Evolutionary conservation across 2,888 invertebrate genomes (phyloP), one percentile per base, ranked within the genome.

Genomic region (Alcis repandata): DNA sequence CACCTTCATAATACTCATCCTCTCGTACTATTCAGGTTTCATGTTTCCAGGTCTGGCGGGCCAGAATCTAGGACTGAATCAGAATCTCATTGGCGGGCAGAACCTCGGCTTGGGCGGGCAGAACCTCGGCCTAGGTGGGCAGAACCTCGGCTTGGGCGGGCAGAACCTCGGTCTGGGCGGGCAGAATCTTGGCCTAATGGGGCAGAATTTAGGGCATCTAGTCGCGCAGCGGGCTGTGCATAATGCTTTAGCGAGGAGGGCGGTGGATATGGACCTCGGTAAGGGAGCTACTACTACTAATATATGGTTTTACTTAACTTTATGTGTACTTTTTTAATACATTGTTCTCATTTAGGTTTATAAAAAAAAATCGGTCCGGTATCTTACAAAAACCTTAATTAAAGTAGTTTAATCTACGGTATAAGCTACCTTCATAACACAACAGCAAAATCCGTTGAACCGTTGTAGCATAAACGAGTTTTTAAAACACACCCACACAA

Each of bases 211-310:
- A n/a, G 89, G 89, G 0, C 90, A 89, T 72, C 79, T 88, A 53
- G 88, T 88, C 68, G 90, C 92, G 11, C 90, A 89, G 62, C 69
- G 92, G 1, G 83, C 80, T n/a, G 93, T 94, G 69, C 92, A 94
- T 53, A 89, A 92, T 58, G 91, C 91, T 57, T 73, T 91, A 51
- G 89, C 89, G 0, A 72, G 91, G 45, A 72, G 91, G 15, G 90
- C 89, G 0, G 88, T 86, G 0, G 91, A 91, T 63, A 86, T 90
- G 71, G 92, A 92, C 40, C 68, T 68, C 10, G 67, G 73, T 73
- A 45, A 66, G 70, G 49, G 4, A 49, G 15, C 33, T 22, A 8
- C 27, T 27, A 27, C 6, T n/a, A n/a, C n/a, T n/a, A n/a, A n/a
- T n/a, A n/a, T n/a, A n/a, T n/a, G n/a, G n/a, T n/a, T n/a, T n/a